A percentile compares a stretch with the other conserved stretches of the same genome.
Evolutionary conservation across 2,797 vertebrate genomes (phyloP).

Genomic region (Florisuga fusca): DNA sequence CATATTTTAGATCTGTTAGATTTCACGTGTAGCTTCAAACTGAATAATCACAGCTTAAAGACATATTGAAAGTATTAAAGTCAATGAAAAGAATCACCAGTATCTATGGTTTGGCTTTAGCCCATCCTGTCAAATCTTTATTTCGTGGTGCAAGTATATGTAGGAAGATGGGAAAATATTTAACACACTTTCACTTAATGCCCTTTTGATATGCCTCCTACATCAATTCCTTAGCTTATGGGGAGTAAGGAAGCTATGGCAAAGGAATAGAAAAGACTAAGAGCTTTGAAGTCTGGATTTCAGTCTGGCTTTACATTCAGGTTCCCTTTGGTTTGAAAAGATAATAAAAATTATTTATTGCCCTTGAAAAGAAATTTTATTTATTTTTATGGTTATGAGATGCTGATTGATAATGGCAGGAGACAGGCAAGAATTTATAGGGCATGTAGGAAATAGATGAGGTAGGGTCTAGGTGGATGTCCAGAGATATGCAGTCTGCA

Average conservation of each 20-base stretch:
- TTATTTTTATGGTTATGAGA: not conserved
- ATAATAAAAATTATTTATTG: not conserved
- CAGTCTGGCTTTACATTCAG: not conserved
- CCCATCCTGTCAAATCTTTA: not conserved
- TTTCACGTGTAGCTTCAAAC: constrained; percentile 16
- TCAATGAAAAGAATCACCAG: not conserved
- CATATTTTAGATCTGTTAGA: not conserved
- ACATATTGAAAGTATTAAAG: not conserved
- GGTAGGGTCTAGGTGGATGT: not conserved
- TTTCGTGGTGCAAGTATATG: not conserved
- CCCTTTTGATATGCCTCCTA: constrained; percentile 43
- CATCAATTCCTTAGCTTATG: not conserved
- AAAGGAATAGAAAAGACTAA: not conserved
- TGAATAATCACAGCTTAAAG: not conserved
- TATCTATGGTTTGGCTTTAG: not conserved
- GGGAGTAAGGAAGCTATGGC: not conserved
- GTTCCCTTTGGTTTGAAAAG: not conserved
- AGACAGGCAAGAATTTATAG: not conserved
- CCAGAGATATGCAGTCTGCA: not conserved
- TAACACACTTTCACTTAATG: constrained; percentile 33
- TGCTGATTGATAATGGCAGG: not conserved
- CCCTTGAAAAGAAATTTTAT: not conserved
- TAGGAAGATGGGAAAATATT: constrained; percentile 37
- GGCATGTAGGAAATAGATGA: not conserved
- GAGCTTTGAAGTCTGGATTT: not conserved